Evolutionary conservation across 1,140 invertebrate species (phyloP), one percentile per base, ranked within the genome.

Genomic region (Drosophila subpulchrella): DNA sequence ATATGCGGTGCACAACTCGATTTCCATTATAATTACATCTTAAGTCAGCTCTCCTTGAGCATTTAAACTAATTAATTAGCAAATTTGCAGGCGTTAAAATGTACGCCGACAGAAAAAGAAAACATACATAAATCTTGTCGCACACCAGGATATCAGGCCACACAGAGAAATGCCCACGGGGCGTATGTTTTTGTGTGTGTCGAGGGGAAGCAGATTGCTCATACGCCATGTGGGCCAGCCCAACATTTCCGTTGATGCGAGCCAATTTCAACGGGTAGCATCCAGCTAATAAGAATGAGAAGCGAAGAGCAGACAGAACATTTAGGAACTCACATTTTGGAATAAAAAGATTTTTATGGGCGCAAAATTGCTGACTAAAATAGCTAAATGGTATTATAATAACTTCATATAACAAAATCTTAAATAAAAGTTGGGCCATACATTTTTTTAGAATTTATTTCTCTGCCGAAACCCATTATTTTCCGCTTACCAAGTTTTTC

Each of bases 81-180:
- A 61, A 83, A 89, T 89, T 88, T 80, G 79, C 72, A 89, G 83
- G 83, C 84, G 83, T 88, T 88, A 61, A 89, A 88, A 88, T 86
- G 84, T 82, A 73, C 51, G 56, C 57, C 60, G 83, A 65, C 83
- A 83, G 71, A 58, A 82, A 88, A 88, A 88, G 62, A 83, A 88
- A 89, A 70, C 80, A 65, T 6, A 67, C 83, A 88, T 88, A 88
- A 88, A 88, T 88, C 84, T 89, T 89, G 71, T 83, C 70, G 75
- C 82, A 61, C 83, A 88, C 57, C 77, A 85, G 74, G 78, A 78
- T 13, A 67, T 44, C 58, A 53, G 47, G 42, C 24, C 62, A 61
- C 34, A 32, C 65, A 54, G 65, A 75, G 73, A 48, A 82, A 73
- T 61, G 65, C 60, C 83, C 75, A 66, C 61, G 61, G 56, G 53